Conservation (phyloP, 2,888 invertebrate genomes). For the Drosophila maculinotata region DNA sequence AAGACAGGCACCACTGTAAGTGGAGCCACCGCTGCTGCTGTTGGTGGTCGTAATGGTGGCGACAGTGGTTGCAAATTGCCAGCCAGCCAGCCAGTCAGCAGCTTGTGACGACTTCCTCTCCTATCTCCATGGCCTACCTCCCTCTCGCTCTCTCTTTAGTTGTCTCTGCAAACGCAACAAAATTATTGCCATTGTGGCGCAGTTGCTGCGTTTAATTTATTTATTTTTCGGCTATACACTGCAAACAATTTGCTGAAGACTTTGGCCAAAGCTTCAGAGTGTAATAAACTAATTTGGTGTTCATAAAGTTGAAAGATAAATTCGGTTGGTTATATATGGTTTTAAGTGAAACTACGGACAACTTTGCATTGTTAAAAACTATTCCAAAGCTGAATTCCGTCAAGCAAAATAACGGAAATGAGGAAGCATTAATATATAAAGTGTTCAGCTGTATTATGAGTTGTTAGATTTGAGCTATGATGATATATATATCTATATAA, state of each 20-base stretch:
- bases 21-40: slow-evolving; percentile 8
- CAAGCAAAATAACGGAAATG: not conserved
- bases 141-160: not conserved
- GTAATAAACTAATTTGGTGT: slow-evolving; percentile 16
- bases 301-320: slow-evolving; percentile 13
- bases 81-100: slow-evolving; percentile 58
- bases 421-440: too few relatives aligned
- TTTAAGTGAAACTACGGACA: not conserved
- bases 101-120: slow-evolving; percentile 43
- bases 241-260: slow-evolving; percentile 28
- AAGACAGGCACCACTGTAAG: slow-evolving; percentile 34
- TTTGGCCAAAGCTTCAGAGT: not conserved
- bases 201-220: slow-evolving; percentile 43
- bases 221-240: slow-evolving; percentile 34
- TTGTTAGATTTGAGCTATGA: too few relatives aligned
- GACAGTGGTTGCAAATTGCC: slow-evolving; percentile 71
- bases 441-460: too few relatives aligned
- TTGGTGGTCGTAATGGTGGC: slow-evolving; percentile 53
- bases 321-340: not conserved
- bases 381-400: not conserved
- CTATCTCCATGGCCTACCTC: too few relatives aligned
- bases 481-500: too few relatives aligned
- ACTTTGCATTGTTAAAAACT: not conserved
- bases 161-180: slow-evolving; percentile 29
- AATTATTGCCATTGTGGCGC: slow-evolving; percentile 57